phyloP scores from a whole-genome alignment of 2,888 invertebrate species.

The Thecophora atra region DNA sequence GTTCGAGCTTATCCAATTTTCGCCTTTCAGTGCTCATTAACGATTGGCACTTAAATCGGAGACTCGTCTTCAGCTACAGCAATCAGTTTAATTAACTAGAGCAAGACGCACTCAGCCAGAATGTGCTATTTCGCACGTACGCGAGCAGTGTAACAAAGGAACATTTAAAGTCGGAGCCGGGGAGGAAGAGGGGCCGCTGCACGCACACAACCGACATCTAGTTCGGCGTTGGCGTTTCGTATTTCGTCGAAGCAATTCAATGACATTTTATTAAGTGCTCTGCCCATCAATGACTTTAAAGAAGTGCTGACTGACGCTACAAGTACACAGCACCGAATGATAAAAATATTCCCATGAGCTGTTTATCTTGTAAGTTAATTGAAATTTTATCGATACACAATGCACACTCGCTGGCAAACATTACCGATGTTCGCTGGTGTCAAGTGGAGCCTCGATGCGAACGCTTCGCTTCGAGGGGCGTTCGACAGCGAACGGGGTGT shows the following conservation, averaged over 20 bases:
- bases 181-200: too few relatives aligned
- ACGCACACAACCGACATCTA: too few relatives aligned
- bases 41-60: conserved; percentile 16
- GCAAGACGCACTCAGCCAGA: conserved; percentile 6
- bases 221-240: too few relatives aligned
- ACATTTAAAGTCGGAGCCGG: too few relatives aligned
- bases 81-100: conserved; percentile 9
- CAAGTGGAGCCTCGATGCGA: conserved; percentile 23
- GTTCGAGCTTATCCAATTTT: not conserved
- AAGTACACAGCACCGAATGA: not conserved
- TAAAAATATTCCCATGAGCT: conserved; percentile 19
- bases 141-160: not conserved
- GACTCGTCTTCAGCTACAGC: not conserved
- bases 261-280: too few relatives aligned
- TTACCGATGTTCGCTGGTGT: conserved; percentile 23
- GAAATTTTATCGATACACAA: conserved; percentile 30
- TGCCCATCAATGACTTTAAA: too few relatives aligned
- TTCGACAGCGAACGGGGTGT: not conserved
- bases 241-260: too few relatives aligned
- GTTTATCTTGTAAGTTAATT: conserved; percentile 9
- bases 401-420: conserved; percentile 10
- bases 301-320: not conserved
- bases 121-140: not conserved
- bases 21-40: not conserved
- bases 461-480: not conserved